These are phyloP conservation scores for Noctua janthina DNA, from an alignment of 2,888 invertebrate genomes.

Conservation along the genomic window DNA sequence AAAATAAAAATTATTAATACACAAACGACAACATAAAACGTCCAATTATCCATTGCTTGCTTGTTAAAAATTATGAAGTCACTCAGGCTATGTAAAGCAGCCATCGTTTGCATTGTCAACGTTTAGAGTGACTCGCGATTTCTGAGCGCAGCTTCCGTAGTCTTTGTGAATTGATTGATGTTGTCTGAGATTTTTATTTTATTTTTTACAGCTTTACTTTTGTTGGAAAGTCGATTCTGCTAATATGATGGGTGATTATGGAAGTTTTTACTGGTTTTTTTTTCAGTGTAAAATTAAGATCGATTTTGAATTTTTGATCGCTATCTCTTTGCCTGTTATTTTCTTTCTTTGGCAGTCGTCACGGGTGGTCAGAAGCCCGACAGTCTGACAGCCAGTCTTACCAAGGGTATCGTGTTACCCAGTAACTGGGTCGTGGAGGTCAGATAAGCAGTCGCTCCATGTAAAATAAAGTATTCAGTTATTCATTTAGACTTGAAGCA, in stretches of 20 bases:
- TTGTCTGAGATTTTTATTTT: constrained; percentile 60
- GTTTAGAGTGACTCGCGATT: constrained; percentile 63
- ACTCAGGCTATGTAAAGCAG: constrained; percentile 56
- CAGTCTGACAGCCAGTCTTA: neutral
- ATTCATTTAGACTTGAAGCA: neutral
- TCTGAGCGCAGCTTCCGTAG: constrained; percentile 45
- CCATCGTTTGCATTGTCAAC: constrained; percentile 61
- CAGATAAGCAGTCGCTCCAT: neutral
- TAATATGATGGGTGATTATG: constrained; percentile 14
- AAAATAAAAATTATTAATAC: constrained; percentile 18
- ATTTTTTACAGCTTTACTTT: constrained; percentile 40
- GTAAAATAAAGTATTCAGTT: neutral
- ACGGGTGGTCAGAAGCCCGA: neutral
- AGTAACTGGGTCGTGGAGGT: neutral
- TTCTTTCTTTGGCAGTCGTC: neutral
- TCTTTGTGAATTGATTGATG: constrained; percentile 65
- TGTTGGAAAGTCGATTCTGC: constrained; percentile 28
- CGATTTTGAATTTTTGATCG: neutral
- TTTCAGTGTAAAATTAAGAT: neutral
- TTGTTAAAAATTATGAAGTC: constrained; percentile 69
- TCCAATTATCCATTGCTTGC: constrained; percentile 59
- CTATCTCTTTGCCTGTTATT: constrained; percentile 5
- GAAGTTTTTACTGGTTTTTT: neutral
- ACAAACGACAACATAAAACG: constrained; percentile 35
- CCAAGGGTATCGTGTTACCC: neutral